Evolutionary conservation across 2,888 invertebrate species (phyloP).

Genomic region (Rhaphigaster nebulosa): DNA sequence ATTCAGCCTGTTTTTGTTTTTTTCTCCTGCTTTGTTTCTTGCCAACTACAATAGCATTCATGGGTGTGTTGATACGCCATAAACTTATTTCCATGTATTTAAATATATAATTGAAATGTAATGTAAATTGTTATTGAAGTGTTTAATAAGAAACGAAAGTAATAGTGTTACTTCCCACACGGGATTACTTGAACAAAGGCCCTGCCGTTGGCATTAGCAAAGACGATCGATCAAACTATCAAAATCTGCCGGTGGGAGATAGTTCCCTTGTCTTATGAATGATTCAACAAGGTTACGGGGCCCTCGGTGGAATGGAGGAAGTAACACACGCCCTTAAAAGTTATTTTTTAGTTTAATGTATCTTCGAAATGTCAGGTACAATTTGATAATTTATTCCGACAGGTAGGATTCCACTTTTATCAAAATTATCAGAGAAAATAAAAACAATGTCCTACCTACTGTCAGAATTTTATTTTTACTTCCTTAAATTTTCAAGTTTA

Average conservation of each 20-base stretch:
- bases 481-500: no score
- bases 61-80: background rate
- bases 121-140: background rate
- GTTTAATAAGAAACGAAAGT: background rate
- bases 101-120: slow-evolving; percentile 4
- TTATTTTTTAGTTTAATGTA: background rate
- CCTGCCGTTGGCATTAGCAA: background rate
- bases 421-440: no score
- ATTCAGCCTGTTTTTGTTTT: no score
- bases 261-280: background rate
- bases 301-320: slow-evolving; percentile 1
- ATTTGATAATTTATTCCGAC: no score
- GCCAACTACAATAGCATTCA: background rate
- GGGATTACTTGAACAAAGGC: background rate
- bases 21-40: background rate
- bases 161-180: background rate
- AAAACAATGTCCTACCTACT: no score
- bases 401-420: no score
- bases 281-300: background rate
- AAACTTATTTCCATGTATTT: background rate
- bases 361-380: no score
- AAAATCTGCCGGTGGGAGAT: background rate
- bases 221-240: background rate
- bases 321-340: background rate
- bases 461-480: no score